Evolutionary conservation across 2,888 invertebrate genomes (phyloP).

Genomic region (Pomacea canaliculata): DNA sequence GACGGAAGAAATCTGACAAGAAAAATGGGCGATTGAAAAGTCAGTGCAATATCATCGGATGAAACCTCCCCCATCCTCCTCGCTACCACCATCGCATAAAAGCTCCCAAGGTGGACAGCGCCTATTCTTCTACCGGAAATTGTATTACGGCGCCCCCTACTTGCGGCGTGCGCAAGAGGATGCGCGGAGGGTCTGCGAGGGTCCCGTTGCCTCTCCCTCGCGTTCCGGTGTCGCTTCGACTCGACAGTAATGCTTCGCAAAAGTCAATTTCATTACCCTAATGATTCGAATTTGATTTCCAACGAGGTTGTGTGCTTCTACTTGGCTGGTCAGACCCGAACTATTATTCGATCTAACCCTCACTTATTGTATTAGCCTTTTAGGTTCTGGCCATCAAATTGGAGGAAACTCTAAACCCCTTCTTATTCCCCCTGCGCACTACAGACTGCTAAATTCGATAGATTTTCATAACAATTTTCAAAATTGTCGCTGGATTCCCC

Average conservation of each 20-base stretch:
- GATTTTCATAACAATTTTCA: conserved; percentile 18
- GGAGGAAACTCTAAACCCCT: conserved; percentile 16
- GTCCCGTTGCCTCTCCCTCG: conserved; percentile 1
- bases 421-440: background rate
- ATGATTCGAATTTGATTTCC: conserved; percentile 23
- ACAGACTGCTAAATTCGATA: conserved; percentile 18
- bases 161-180: conserved; percentile 8
- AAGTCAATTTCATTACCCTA: conserved; percentile 24
- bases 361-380: conserved; percentile 24
- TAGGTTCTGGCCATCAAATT: conserved; percentile 1
- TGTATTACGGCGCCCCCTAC: conserved; percentile 20
- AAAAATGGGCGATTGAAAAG: conserved; percentile 26
- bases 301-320: background rate
- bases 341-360: conserved; percentile 11
- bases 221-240: background rate
- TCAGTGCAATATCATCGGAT: conserved; percentile 22
- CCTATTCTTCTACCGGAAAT: conserved; percentile 19
- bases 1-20: conserved; percentile 23
- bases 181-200: background rate
- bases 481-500: conserved; percentile 13
- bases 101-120: background rate
- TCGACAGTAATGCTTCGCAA: conserved; percentile 12
- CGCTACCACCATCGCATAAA: conserved; percentile 11
- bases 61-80: background rate
- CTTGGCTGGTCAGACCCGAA: background rate